These are phyloP conservation scores for Morus bassanus DNA, from an alignment of 2,797 vertebrate genomes.

Conservation along the genomic window DNA sequence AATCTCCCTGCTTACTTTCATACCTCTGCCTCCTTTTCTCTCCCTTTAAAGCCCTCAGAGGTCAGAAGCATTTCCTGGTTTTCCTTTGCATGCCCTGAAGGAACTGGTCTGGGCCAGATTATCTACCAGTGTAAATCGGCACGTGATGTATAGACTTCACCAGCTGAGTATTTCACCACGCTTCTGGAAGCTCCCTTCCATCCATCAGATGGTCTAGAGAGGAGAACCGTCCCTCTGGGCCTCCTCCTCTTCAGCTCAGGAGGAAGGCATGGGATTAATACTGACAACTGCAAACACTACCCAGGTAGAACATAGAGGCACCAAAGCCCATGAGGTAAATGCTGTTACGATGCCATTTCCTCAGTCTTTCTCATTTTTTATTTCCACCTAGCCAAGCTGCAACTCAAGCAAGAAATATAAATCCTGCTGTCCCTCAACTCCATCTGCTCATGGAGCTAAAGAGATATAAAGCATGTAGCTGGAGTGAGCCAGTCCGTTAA, in stretches of 20 bases:
- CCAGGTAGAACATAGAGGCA: background rate
- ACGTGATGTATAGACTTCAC: background rate
- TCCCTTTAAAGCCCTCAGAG: conserved; percentile 10
- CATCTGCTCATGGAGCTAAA: conserved; percentile 37
- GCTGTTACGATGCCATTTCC: background rate
- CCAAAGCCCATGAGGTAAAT: background rate
- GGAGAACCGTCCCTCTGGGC: background rate
- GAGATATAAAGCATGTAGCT: conserved; percentile 8
- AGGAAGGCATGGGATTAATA: background rate
- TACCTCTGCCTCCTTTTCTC: background rate
- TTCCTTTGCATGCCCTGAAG: background rate
- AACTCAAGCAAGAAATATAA: conserved; percentile 43
- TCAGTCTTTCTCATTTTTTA: background rate
- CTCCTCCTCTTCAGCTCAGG: background rate
- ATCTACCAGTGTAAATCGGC: background rate
- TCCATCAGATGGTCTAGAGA: conserved; percentile 1
- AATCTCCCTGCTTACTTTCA: background rate
- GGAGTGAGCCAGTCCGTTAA: conserved; percentile 25
- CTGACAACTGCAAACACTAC: background rate
- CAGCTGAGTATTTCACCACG: background rate
- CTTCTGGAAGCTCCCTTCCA: conserved; percentile 4
- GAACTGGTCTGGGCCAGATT: background rate
- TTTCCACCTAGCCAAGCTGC: conserved; percentile 36
- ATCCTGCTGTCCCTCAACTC: conserved; percentile 33
- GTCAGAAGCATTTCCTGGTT: conserved; percentile 55